Conservation (phyloP, 2,888 invertebrate genomes). For the Polymixis flavicincta region DNA sequence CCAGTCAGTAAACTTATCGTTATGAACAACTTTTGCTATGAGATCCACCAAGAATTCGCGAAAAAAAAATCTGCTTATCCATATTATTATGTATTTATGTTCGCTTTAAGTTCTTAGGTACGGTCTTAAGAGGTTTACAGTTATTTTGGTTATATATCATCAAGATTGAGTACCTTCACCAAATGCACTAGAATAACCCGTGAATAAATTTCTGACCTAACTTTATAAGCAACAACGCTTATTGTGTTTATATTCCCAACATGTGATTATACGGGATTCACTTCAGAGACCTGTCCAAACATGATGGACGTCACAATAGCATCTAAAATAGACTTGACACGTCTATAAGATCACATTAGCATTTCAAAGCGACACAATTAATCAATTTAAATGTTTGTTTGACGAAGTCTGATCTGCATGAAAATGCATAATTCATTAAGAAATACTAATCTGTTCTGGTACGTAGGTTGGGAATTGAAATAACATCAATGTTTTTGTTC, state of each 20-base stretch:
- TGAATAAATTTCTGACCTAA: background rate
- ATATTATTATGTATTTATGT: too few species aligned
- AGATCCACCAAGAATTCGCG: too few species aligned
- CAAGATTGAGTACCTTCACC: too few species aligned
- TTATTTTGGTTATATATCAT: too few species aligned
- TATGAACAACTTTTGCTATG: too few species aligned
- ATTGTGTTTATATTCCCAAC: conserved; percentile 28
- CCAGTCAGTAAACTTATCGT: too few species aligned
- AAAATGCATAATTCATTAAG: background rate
- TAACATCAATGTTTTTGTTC: background rate
- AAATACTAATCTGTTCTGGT: background rate
- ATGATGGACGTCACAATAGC: conserved; percentile 38
- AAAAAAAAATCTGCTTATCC: too few species aligned
- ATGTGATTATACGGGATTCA: conserved; percentile 24
- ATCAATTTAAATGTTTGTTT: background rate
- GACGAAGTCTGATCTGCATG: background rate
- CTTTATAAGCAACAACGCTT: background rate
- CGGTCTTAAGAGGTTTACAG: too few species aligned
- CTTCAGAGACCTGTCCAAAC: conserved; percentile 49
- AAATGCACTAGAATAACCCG: too few species aligned
- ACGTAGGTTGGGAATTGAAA: background rate
- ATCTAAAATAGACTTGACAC: conserved; percentile 4
- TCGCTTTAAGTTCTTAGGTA: too few species aligned
- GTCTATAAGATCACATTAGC: conserved; percentile 7
- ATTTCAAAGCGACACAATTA: conserved; percentile 1